Evolutionary conservation across 1,140 invertebrate species (phyloP), one percentile per base, ranked within the genome.

Genomic region (Drosophila yakuba): DNA sequence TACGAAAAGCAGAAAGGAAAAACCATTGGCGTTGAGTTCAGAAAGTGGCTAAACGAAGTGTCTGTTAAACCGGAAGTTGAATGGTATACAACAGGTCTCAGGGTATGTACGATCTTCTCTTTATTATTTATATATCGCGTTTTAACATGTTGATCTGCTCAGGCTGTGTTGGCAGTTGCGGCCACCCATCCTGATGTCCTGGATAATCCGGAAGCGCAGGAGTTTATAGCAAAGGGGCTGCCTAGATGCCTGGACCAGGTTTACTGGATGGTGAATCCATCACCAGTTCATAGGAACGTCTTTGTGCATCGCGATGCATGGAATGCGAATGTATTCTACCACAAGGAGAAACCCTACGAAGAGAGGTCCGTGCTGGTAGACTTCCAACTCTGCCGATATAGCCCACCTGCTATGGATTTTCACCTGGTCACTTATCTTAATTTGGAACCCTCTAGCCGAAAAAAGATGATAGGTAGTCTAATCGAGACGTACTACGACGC

Each of bases 261-360:
- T 0, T 83, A 90, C 41, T 85, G 79, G 1, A 93, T 93, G 32
- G 59, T 79, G 4, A 92, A 92, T 47, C 71, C 89, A 0, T 92
- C 74, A 0, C 91, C 92, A 4, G 47, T 75, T 6, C 86, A 92
- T 60, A 73, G 84, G 2, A 95, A 94, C 66, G 95, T 95, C 0
- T 90, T 95, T 7, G 93, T 93, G 41, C 95, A 95, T 82, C 93
- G 94, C 0, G 94, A 96, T 91, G 88, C 94, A 4, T 95, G 95
- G 95, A 93, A 93, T 20, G 95, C 94, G 41, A 95, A 95, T 76
- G 74, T 95, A 0, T 91, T 95, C 71, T 95, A 94, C 78, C 94
- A 93, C 72, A 94, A 94, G 57, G 83, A 55, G 0, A 41, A 55
- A 4, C 93, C 58, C 15, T 93, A 38, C 43, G 74, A 14, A 6